Percentiles rank a stretch among this genome's conserved stretches.
These are phyloP conservation scores for Leptonema lineaticorne DNA, from an alignment of 1,140 invertebrate genomes.

Conservation along the genomic window DNA sequence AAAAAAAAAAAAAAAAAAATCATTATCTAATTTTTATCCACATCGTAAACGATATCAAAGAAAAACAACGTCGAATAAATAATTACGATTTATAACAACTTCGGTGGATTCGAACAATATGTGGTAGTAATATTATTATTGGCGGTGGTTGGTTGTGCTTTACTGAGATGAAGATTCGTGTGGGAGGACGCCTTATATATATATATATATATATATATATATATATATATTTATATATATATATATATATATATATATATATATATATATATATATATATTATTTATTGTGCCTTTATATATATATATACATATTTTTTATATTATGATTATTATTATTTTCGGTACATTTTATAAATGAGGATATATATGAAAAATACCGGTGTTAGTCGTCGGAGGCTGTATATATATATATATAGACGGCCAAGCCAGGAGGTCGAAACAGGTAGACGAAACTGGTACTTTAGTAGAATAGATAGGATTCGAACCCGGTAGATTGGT, in stretches of 20 bases:
- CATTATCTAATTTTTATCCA: too few relatives aligned
- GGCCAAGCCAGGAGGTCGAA: conserved; percentile 9
- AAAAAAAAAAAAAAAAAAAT: too few relatives aligned
- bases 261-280: too few relatives aligned
- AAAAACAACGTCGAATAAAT: neutral
- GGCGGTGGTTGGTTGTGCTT: too few relatives aligned
- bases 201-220: neutral
- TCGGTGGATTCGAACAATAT: too few relatives aligned
- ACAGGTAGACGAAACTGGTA: conserved; percentile 19
- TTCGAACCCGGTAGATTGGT: conserved; percentile 17
- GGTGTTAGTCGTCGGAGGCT: conserved; percentile 12
- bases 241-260: too few relatives aligned
- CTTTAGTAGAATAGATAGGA: conserved; percentile 4
- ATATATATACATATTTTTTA: neutral
- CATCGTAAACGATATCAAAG: too few relatives aligned
- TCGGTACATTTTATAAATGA: neutral
- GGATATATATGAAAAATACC: conserved; percentile 7
- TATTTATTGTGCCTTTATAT: neutral
- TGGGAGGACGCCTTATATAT: neutral
- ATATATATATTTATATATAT: neutral
- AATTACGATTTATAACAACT: neutral
- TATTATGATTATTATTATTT: neutral
- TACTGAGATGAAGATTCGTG: neutral
- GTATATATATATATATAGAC: too few relatives aligned
- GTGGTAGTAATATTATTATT: too few relatives aligned